Conservation (phyloP, 2,888 invertebrate genomes). For the Timandra comae region DNA sequence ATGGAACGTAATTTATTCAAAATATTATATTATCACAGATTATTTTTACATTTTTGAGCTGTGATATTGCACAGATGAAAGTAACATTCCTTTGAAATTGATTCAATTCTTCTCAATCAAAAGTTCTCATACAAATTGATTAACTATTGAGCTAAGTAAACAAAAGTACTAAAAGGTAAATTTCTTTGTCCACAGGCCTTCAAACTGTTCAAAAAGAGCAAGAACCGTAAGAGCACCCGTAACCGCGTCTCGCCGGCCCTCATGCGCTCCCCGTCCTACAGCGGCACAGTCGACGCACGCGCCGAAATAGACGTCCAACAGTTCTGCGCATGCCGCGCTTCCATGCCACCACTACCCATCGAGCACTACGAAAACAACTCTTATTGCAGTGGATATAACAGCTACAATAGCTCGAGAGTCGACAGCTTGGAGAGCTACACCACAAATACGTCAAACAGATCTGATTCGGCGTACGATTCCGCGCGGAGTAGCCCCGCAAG, state of each 20-base stretch:
- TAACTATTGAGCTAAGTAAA: too few species aligned
- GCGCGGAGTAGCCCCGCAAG: constrained; percentile 54
- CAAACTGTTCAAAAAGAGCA: constrained; percentile 63
- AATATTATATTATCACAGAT: too few species aligned
- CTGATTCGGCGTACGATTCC: constrained; percentile 68
- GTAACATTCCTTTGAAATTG: too few species aligned
- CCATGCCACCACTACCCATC: constrained; percentile 42
- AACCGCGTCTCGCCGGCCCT: constrained; percentile 61
- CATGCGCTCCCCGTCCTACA: constrained; percentile 56
- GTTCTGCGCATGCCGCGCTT: constrained; percentile 61
- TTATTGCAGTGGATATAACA: constrained; percentile 52
- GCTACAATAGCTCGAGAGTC: constrained; percentile 50
- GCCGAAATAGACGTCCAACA: constrained; percentile 57
- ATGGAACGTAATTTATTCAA: too few species aligned
- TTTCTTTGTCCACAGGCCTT: constrained; percentile 54
- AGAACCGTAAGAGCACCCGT: constrained; percentile 46
- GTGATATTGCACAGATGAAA: too few species aligned
- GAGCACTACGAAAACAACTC: constrained; percentile 50
- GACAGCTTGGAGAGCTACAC: constrained; percentile 48
- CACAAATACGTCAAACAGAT: constrained; percentile 44
- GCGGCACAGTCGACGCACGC: constrained; percentile 63
- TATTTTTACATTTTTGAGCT: too few species aligned
- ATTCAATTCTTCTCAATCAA: too few species aligned
- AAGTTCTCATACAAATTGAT: too few species aligned
- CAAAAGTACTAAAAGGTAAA: too few species aligned